Evolutionary conservation across 64 coral and sea anemone genomes (phyloP).

Genomic region (Trachythela sp.): DNA sequence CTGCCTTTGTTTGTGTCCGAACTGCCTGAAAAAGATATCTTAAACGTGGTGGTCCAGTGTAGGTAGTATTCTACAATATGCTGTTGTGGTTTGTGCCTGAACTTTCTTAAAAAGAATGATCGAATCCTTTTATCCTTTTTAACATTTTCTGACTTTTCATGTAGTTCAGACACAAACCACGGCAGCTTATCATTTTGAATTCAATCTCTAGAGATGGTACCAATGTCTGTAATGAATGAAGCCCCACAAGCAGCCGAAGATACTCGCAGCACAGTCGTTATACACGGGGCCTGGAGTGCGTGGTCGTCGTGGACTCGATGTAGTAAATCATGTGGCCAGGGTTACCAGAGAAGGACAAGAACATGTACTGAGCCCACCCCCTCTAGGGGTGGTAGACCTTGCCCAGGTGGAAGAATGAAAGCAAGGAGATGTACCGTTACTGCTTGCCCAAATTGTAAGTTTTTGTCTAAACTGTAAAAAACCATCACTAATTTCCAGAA

Average conservation of each 20-base stretch:
- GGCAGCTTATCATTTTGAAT: too few species aligned
- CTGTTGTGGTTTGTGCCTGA: too few species aligned
- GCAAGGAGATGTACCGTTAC: conserved; percentile 33
- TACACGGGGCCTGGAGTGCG: conserved; percentile 35
- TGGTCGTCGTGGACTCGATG: conserved; percentile 47
- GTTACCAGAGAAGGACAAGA: conserved; percentile 8
- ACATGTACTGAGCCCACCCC: conserved; percentile 45
- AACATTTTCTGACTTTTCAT: too few species aligned
- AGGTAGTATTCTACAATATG: too few species aligned
- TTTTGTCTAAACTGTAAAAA: too few species aligned
- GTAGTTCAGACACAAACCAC: too few species aligned
- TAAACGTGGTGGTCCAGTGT: too few species aligned
- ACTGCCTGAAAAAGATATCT: too few species aligned
- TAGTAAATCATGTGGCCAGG: conserved; percentile 32
- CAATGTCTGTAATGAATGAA: background rate
- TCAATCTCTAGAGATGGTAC: background rate
- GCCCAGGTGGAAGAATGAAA: conserved; percentile 19
- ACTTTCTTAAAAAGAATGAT: too few species aligned
- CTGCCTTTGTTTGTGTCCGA: too few species aligned
- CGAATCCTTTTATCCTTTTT: too few species aligned
- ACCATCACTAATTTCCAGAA: too few species aligned
- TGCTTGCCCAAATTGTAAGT: conserved; percentile 45
- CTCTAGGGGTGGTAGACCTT: conserved; percentile 25
- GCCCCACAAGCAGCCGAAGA: background rate
- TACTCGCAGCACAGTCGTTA: background rate